Evolutionary conservation across 2,888 invertebrate genomes (phyloP), one percentile per base, ranked within the genome.

Genomic region (Trissonchulus latispiculum): DNA sequence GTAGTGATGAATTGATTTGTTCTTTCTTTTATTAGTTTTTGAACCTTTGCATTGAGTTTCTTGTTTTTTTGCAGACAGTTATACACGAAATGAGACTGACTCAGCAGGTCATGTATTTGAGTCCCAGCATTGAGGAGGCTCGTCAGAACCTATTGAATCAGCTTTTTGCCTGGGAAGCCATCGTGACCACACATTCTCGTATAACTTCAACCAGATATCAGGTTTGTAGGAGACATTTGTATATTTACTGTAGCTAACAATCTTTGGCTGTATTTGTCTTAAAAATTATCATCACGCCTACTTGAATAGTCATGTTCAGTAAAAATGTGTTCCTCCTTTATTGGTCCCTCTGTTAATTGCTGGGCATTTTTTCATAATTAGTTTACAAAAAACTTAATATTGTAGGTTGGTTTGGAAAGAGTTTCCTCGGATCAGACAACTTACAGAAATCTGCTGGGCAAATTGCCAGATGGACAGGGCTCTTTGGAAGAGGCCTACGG

Each of bases 101-200:
- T 0, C 97, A 99, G 85, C 97, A 99, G 86, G 93, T 95, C 79
- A 95, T 99, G 91, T 97, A 95, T 85, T 82, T 87, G 77, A 78
- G 78, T 75, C 97, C 97, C 2, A 93, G 95, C 48, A 90, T 96
- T 74, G 96, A 97, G 83, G 95, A 96, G 83, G 95, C 95, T 1
- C 89, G 95, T 70, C 93, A 93, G 84, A 93, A 94, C 84, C 91
- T 99, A 76, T 91, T 96, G 90, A 91, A 95, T 77, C 96, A 99
- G 83, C 87, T 99, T 83, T 96, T 96, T 85, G 93, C 94, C 0
- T 99, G 97, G 97, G 93, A 99, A 84, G 95, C 95, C 0, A 91
- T 99, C 78, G 92, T 99, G 72, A 93, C 95, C 59, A 92, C 92
- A 59, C 94, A 97, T 83, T 90, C 92, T 73, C 88, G 95, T 59